These are phyloP conservation scores for Leptopilina myrica DNA, from an alignment of 2,888 invertebrate species.

Conservation along the genomic window DNA sequence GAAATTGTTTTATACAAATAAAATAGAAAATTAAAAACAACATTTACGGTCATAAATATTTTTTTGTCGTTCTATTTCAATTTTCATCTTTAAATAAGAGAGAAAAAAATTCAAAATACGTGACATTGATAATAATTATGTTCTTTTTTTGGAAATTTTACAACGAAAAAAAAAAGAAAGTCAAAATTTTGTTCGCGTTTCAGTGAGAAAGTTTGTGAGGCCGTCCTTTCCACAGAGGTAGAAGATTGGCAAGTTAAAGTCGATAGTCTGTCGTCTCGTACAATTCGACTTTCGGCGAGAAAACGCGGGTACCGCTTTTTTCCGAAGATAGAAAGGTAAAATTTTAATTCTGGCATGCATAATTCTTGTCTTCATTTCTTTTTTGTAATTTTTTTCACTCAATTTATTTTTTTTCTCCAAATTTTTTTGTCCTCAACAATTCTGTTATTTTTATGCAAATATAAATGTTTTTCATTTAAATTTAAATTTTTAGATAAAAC, in stretches of 20 bases:
- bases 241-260: constrained; percentile 75
- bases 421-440: too few species aligned
- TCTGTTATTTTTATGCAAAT: too few species aligned
- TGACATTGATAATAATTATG: background rate
- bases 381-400: background rate
- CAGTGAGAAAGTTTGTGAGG: constrained; percentile 74
- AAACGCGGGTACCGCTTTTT: constrained; percentile 75
- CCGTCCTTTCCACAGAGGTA: constrained; percentile 74
- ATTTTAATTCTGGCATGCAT: constrained; percentile 35
- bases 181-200: constrained; percentile 60
- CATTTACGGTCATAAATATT: too few species aligned
- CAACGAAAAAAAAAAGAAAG: constrained; percentile 15
- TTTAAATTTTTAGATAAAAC: too few species aligned
- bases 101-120: background rate
- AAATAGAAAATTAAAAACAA: too few species aligned
- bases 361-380: background rate
- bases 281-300: constrained; percentile 75
- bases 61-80: too few species aligned
- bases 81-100: too few species aligned
- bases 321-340: constrained; percentile 75
- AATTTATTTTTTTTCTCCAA: too few species aligned
- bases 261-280: constrained; percentile 73
- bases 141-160: background rate
- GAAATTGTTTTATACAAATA: too few species aligned
- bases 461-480: too few species aligned